These are phyloP conservation scores for Stigmatopora nigra DNA, from an alignment of 2,113 vertebrate species.

Conservation along the genomic window DNA sequence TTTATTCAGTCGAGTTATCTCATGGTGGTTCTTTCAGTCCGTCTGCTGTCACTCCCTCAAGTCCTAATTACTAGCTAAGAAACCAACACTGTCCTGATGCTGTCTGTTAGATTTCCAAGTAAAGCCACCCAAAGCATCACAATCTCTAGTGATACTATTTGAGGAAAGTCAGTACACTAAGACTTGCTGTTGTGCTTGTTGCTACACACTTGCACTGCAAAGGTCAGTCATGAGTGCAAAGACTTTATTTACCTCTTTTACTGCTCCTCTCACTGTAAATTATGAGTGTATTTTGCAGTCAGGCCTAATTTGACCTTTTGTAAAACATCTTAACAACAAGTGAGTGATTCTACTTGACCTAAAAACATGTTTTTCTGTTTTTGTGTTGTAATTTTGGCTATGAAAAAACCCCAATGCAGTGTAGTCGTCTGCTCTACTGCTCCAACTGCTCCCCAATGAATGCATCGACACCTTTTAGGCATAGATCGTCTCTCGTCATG, in stretches of 20 bases:
- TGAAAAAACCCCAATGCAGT: neutral
- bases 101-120: conserved; percentile 58
- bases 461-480: conserved; percentile 25
- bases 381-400: conserved; percentile 19
- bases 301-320: neutral
- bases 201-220: conserved; percentile 33
- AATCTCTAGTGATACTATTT: conserved; percentile 53
- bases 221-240: conserved; percentile 31
- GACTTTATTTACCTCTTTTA: conserved; percentile 39
- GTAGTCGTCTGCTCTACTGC: conserved; percentile 2
- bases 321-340: neutral
- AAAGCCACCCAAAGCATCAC: conserved; percentile 49
- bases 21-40: conserved; percentile 13
- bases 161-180: conserved; percentile 49
- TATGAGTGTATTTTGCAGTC: conserved; percentile 25
- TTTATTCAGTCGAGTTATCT: conserved; percentile 9
- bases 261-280: conserved; percentile 22
- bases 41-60: conserved; percentile 50
- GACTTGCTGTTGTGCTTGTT: conserved; percentile 35
- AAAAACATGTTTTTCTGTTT: neutral
- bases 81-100: conserved; percentile 47
- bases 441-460: conserved; percentile 13
- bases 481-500: conserved; percentile 29
- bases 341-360: neutral
- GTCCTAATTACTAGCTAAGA: conserved; percentile 63